phyloP scores from a whole-genome alignment of 2,888 invertebrate species.

The Spisula subtruncata region DNA sequence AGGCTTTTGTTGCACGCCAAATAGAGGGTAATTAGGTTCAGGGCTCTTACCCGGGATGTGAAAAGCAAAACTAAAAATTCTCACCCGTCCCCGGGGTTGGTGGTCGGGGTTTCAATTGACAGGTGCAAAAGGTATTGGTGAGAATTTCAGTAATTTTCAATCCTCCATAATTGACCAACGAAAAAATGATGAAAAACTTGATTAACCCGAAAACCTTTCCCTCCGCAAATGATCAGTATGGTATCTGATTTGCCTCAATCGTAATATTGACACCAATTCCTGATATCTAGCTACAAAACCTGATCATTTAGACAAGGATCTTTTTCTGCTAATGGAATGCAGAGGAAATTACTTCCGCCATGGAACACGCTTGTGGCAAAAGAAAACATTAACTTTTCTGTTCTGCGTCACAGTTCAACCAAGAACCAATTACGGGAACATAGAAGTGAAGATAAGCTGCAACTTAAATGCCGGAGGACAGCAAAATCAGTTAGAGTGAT shows the following conservation, averaged over 20 bases:
- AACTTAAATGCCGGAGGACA: too few relatives aligned
- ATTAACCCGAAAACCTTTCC: background rate
- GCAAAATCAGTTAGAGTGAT: too few relatives aligned
- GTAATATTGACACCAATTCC: background rate
- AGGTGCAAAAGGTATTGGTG: too few relatives aligned
- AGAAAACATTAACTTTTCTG: background rate
- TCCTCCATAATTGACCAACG: background rate
- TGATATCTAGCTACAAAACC: background rate
- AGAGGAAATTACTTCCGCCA: background rate
- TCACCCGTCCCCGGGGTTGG: too few relatives aligned
- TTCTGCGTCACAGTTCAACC: background rate
- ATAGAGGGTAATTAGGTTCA: too few relatives aligned
- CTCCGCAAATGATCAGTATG: background rate
- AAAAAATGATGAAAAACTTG: background rate
- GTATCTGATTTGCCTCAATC: background rate
- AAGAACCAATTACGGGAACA: background rate
- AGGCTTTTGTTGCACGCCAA: too few relatives aligned
- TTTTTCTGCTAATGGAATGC: background rate
- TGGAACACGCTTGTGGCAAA: background rate
- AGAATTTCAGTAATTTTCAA: background rate
- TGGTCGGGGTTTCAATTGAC: too few relatives aligned
- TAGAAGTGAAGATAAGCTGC: too few relatives aligned
- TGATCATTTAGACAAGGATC: background rate
- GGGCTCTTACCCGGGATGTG: too few relatives aligned
- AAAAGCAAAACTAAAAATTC: too few relatives aligned